Conservation (phyloP, 2,888 invertebrate species). For the Fragum whitleyi region DNA sequence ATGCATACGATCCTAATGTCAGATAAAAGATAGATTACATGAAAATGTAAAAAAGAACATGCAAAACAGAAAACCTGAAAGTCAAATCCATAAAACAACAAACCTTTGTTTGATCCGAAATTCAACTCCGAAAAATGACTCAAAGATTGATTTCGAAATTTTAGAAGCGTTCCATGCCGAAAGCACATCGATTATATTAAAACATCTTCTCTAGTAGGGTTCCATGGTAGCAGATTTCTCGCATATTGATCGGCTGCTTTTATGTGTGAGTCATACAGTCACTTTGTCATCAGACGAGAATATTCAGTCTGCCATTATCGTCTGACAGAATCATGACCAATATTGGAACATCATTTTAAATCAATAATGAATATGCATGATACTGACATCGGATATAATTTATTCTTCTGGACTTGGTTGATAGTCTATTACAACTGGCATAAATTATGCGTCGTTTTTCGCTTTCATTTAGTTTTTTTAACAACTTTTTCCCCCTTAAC, state of each 20-base stretch:
- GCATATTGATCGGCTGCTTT: constrained; percentile 8
- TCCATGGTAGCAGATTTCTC: constrained; percentile 11
- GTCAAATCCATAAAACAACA: neutral
- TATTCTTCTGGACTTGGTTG: too few species aligned
- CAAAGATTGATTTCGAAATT: neutral
- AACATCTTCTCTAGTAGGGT: neutral
- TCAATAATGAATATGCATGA: neutral
- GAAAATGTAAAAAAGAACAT: too few species aligned
- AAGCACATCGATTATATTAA: neutral
- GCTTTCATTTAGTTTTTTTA: too few species aligned
- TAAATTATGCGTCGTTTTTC: too few species aligned
- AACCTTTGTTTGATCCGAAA: neutral
- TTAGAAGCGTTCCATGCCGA: neutral
- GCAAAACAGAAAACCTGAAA: too few species aligned
- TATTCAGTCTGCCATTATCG: neutral
- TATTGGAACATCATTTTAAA: neutral
- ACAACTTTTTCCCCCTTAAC: too few species aligned
- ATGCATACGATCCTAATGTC: too few species aligned
- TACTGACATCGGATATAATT: too few species aligned
- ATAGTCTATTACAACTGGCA: too few species aligned
- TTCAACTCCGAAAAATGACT: neutral
- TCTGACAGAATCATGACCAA: neutral
- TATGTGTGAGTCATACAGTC: constrained; percentile 13
- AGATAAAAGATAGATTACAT: too few species aligned
- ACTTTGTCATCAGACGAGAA: constrained; percentile 10